Base-by-base conservation (phyloP, 2,797 vertebrate genomes). In the Sebastes vulpes region DNA sequence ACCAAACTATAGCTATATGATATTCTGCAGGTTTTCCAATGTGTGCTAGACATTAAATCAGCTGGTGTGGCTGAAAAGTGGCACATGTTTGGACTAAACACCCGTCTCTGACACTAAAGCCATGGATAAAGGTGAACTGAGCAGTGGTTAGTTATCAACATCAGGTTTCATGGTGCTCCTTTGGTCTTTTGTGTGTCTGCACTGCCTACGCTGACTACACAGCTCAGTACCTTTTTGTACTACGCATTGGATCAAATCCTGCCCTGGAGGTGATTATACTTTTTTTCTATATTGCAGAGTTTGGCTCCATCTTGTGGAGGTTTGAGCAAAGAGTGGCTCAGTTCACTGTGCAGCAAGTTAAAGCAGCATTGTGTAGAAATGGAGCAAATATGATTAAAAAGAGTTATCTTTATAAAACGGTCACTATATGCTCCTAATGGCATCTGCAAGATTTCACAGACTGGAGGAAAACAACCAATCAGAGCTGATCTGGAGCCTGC, bases 291-390 rank as follows among this genome's bases (percentile, higher is more conserved):
- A 21, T 21, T n/a, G 8, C 56, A 72, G 89, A 54, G 3, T 92
- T 73, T 93, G 90, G 74, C 89, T 84, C 90, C 93, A 91, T 90
- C 94, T 93, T 69, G 80, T 92, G 93, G 86, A 74, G 1, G 1
- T 31, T 21, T 16, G 1, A 53, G 29, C 12, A 23, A 64, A 23
- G 2, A 57, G 26, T 9, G 5, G 38, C 38, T 42, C 14, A 16
- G 38, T 35, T 54, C 10, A 18, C 11, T 26, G 14, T 58, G 12
- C 1, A 12, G 18, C 4, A 20, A 6, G 21, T 4, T 53, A 9
- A 61, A 4, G 20, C 25, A 25, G 25, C 5, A 42, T 6, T 18
- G 38, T 6, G 38, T 18, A 42, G 38, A 42, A 42, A 16, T 16
- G 38, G 38, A 42, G 38, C 6, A 42, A 16, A 42, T 42, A 3